Conservation (phyloP, 1,140 invertebrate genomes). For the Lysiphlebus fabarum region DNA sequence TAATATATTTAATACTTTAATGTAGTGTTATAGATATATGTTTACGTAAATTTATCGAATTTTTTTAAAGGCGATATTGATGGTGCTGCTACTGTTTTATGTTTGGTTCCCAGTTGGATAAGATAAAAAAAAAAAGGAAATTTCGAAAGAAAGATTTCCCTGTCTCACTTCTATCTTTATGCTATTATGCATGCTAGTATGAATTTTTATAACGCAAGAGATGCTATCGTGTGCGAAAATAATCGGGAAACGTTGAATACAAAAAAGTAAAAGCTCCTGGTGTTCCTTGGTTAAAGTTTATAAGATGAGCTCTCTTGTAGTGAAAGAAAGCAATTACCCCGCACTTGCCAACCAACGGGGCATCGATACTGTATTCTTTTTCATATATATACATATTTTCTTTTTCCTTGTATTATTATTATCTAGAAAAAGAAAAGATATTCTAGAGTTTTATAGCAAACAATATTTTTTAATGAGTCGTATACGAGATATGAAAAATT, state of each 20-base stretch:
- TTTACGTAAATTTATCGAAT: constrained; percentile 51
- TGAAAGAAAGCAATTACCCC: constrained; percentile 27
- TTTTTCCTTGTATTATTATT: constrained; percentile 2
- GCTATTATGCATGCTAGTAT: constrained; percentile 31
- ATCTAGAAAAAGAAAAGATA: constrained; percentile 6
- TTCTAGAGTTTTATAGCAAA: constrained; percentile 18
- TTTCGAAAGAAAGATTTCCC: constrained; percentile 36
- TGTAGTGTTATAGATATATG: constrained; percentile 41
- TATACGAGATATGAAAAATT: constrained; percentile 23
- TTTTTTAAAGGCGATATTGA: constrained; percentile 27
- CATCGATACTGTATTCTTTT: constrained; percentile 18
- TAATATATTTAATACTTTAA: neutral
- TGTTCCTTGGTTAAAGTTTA: constrained; percentile 23
- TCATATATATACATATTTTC: neutral
- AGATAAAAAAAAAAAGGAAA: constrained; percentile 37
- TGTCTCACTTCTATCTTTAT: constrained; percentile 5
- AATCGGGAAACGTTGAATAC: constrained; percentile 25
- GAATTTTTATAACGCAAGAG: constrained; percentile 50
- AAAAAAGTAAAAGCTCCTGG: constrained; percentile 16
- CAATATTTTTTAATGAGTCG: constrained; percentile 24
- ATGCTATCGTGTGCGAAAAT: constrained; percentile 42
- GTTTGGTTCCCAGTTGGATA: constrained; percentile 19
- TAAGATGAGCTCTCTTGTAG: constrained; percentile 9
- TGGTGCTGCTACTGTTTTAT: constrained; percentile 24
- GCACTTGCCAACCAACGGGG: constrained; percentile 15